These are phyloP conservation scores for Nycticorax nycticorax DNA, from an alignment of 2,113 vertebrate genomes.

Conservation along the genomic window DNA sequence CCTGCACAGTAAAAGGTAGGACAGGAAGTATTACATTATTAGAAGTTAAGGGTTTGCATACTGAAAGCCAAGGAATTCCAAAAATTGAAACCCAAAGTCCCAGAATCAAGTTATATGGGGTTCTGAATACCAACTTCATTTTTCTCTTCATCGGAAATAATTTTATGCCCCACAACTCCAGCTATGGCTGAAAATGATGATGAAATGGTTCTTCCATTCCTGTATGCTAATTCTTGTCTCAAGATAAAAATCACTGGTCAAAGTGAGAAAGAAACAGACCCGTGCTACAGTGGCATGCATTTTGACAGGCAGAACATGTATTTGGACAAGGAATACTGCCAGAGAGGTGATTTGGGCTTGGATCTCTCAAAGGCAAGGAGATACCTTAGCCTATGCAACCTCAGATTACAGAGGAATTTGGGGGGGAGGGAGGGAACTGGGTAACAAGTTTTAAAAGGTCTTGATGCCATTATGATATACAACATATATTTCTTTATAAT, in stretches of 20 bases:
- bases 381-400: not conserved
- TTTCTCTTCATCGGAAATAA: not conserved
- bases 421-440: accelerated
- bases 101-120: not conserved
- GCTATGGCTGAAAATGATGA: not conserved
- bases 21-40: not conserved
- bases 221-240: not conserved
- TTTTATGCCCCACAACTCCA: not conserved
- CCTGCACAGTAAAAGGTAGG: not conserved
- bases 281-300: not conserved
- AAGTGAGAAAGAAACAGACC: not conserved
- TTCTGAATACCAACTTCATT: not conserved
- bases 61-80: not conserved
- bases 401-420: not conserved
- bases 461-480: not conserved
- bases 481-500: not conserved
- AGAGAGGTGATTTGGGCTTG: not conserved
- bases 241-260: not conserved
- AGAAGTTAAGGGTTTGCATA: not conserved
- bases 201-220: not conserved
- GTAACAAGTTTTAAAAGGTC: not conserved
- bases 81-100: not conserved
- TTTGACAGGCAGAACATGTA: not conserved
- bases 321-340: not conserved
- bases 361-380: not conserved